These are phyloP conservation scores for Microplitis deprimator DNA, from an alignment of 2,888 invertebrate genomes.

Conservation along the genomic window DNA sequence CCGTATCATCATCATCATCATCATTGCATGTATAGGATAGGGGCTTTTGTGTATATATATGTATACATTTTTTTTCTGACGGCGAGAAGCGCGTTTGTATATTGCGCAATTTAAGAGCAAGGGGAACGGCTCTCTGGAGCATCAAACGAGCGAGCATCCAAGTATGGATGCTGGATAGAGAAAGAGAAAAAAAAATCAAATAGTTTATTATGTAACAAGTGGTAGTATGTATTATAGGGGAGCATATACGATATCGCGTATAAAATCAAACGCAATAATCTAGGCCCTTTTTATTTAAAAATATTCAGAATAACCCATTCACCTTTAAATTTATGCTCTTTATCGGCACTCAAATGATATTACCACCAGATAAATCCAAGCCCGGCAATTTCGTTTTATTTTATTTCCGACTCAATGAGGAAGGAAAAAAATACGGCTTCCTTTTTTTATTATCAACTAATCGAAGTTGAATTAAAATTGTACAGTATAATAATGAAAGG, in stretches of 20 bases:
- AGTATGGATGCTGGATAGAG: conserved; percentile 10
- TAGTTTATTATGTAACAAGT: conserved; percentile 12
- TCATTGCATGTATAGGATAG: background rate
- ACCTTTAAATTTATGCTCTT: conserved; percentile 8
- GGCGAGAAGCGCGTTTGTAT: conserved; percentile 23
- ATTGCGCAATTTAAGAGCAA: conserved; percentile 40
- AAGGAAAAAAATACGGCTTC: background rate
- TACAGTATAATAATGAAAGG: background rate
- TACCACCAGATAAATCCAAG: background rate
- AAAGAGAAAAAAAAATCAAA: background rate
- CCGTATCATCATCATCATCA: background rate
- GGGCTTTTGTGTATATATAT: background rate
- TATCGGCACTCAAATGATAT: background rate
- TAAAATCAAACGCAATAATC: background rate
- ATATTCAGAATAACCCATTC: background rate
- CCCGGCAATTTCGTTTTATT: background rate
- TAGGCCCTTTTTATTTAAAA: background rate
- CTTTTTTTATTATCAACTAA: conserved; percentile 9
- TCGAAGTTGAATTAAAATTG: background rate
- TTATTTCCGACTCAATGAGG: background rate
- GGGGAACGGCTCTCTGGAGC: conserved; percentile 9
- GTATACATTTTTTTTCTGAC: background rate
- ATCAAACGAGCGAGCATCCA: conserved; percentile 6
- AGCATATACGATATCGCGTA: conserved; percentile 1
- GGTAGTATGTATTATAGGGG: background rate